Evolutionary conservation across 1,140 invertebrate species (phyloP), one percentile per base, ranked within the genome.

Genomic region (Oppia nitens): DNA sequence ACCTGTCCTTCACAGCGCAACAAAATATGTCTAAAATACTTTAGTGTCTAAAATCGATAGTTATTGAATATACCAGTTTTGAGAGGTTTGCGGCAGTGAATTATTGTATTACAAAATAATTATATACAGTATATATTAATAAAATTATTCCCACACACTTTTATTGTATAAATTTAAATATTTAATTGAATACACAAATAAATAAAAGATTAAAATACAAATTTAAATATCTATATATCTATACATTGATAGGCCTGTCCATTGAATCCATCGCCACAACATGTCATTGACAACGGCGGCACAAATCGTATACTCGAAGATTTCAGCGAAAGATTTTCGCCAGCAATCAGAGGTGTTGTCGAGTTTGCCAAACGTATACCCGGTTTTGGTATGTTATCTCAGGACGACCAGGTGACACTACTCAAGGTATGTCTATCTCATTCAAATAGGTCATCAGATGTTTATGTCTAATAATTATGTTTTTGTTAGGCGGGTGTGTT

Each of bases 171-270:
- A n/a, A n/a, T n/a, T n/a, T n/a, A n/a, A n/a, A n/a, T n/a, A n/a
- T n/a, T n/a, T n/a, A n/a, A n/a, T n/a, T n/a, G n/a, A n/a, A n/a
- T n/a, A n/a, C n/a, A n/a, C n/a, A n/a, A n/a, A n/a, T n/a, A n/a
- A n/a, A n/a, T n/a, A n/a, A n/a, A n/a, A n/a, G n/a, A n/a, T n/a
- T n/a, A n/a, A n/a, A n/a, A n/a, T n/a, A n/a, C n/a, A n/a, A n/a
- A n/a, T n/a, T n/a, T n/a, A n/a, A n/a, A n/a, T n/a, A n/a, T n/a
- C n/a, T n/a, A n/a, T n/a, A n/a, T n/a, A n/a, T n/a, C n/a, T n/a
- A n/a, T n/a, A n/a, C n/a, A n/a, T n/a, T n/a, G n/a, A n/a, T n/a
- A 94, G 90, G 87, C 89, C 57, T 96, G 91, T 71, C 91, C 91
- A 27, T 72, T 94, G 65, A 95, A 96, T 68, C 86, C 89, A 40